Evolutionary conservation across 1,140 invertebrate genomes (phyloP).

Genomic region (Sitobion miscanthi): DNA sequence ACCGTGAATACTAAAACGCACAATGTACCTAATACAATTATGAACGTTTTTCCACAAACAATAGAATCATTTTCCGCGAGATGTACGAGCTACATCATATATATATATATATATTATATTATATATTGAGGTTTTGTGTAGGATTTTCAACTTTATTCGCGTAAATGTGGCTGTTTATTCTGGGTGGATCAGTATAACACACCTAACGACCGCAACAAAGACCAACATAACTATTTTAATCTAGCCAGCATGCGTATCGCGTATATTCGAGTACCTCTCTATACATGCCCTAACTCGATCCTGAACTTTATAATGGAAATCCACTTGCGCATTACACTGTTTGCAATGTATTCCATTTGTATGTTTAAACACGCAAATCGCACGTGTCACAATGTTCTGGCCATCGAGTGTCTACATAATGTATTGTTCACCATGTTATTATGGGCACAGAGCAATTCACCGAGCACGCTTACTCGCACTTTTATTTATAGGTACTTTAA

Average conservation of each 20-base stretch:
- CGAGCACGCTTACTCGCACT: neutral
- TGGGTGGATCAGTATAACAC: neutral
- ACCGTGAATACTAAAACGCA: neutral
- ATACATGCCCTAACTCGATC: neutral
- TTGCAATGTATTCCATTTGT: neutral
- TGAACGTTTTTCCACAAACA: neutral
- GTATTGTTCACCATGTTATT: neutral
- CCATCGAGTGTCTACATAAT: neutral
- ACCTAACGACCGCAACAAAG: neutral
- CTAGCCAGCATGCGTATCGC: neutral
- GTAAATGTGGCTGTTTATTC: neutral
- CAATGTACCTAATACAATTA: neutral
- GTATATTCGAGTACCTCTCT: neutral
- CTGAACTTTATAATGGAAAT: neutral
- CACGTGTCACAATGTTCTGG: neutral
- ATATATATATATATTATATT: too few species aligned
- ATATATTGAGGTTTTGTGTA: neutral
- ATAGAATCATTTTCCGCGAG: neutral
- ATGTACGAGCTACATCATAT: too few species aligned
- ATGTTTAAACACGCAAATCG: neutral
- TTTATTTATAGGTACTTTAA: neutral
- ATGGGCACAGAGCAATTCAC: neutral
- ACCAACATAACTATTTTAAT: neutral
- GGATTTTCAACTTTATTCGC: neutral
- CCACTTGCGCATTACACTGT: neutral